A percentile compares a stretch with the other conserved stretches of the same genome.
These are phyloP conservation scores for Columba guinea DNA, from an alignment of 2,797 vertebrate species.

Conservation along the genomic window DNA sequence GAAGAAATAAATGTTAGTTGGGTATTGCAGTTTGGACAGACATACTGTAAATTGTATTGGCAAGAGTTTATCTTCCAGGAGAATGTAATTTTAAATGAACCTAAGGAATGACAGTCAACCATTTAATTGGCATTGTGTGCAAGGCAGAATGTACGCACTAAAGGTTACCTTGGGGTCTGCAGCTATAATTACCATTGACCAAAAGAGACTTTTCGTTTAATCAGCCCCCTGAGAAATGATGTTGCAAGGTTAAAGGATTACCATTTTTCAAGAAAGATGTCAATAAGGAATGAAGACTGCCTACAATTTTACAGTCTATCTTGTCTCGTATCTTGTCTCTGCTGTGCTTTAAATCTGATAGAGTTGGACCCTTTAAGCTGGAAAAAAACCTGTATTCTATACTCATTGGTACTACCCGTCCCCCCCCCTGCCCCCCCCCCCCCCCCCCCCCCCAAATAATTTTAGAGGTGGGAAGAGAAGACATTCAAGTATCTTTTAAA, in stretches of 20 bases:
- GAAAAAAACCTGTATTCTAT: background rate
- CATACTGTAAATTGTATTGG: background rate
- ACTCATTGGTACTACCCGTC: background rate
- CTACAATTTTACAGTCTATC: background rate
- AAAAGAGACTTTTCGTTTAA: slow-evolving; percentile 46
- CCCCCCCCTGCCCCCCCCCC: no score
- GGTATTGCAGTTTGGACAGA: background rate
- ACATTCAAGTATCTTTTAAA: background rate
- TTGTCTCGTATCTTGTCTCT: background rate
- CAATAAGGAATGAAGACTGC: background rate
- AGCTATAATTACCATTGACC: background rate
- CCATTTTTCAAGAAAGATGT: slow-evolving; percentile 42
- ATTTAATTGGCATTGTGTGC: slow-evolving; percentile 40
- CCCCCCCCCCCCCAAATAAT: background rate
- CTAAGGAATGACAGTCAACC: slow-evolving; percentile 7
- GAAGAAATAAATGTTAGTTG: slow-evolving; percentile 2
- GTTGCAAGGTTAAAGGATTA: slow-evolving; percentile 34
- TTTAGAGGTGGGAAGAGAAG: background rate
- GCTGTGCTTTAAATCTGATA: background rate
- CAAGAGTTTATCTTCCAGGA: slow-evolving; percentile 11
- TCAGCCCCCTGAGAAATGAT: slow-evolving; percentile 6
- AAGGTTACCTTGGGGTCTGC: slow-evolving; percentile 38
- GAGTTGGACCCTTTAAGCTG: background rate
- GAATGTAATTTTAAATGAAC: slow-evolving; percentile 30
- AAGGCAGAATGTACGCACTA: background rate